Base-by-base conservation (phyloP, 2,113 vertebrate genomes). In the Prionailurus bengalensis region DNA sequence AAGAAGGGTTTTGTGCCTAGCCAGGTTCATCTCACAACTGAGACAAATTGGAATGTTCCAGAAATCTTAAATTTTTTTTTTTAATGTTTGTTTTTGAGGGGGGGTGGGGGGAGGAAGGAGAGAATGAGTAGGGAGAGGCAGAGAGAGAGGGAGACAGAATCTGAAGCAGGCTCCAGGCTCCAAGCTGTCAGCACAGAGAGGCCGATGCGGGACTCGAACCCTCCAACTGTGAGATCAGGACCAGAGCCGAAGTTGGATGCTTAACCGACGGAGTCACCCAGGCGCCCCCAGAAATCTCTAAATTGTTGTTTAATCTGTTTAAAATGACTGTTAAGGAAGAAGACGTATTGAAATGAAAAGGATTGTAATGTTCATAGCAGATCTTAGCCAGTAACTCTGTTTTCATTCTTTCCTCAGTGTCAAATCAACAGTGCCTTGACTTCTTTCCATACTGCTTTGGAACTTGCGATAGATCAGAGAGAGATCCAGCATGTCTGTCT, bases 401-500 rank as follows among this genome's bases (percentile, higher is more conserved):
- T 71, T 61, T 95, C 61, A 9, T 53, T 96, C 96, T 86, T 21
- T 1, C 97, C 97, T 55, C 96, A 99, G 99, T 99, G 99, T 99
- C 99, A 99, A 96, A 99, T 99, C 99, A 99, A 99, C 98, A 99
- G 99, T 99, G 99, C 99, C 98, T 99, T 99, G 99, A 99, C 99
- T 66, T 99, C 99, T 81, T 99, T 99, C 98, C 99, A 99, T 82
- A 99, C 99, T 17, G 99, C 99, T 93, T 97, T 99, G 98, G 99
- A 99, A 96, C 99, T 99, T 51, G 99, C 99, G 70, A 99, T 99
- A 92, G 99, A 99, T 98, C 99, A 99, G 99, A 99, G 99, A 98
- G 99, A 99, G 99, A 99, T 99, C 97, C 99, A 99, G 33, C 99
- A 99, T 3, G 99, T 99, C 97, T 99, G 99, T 98, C 99, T 99